phyloP scores from a whole-genome alignment of 2,113 vertebrate species.

The Zeus faber region DNA sequence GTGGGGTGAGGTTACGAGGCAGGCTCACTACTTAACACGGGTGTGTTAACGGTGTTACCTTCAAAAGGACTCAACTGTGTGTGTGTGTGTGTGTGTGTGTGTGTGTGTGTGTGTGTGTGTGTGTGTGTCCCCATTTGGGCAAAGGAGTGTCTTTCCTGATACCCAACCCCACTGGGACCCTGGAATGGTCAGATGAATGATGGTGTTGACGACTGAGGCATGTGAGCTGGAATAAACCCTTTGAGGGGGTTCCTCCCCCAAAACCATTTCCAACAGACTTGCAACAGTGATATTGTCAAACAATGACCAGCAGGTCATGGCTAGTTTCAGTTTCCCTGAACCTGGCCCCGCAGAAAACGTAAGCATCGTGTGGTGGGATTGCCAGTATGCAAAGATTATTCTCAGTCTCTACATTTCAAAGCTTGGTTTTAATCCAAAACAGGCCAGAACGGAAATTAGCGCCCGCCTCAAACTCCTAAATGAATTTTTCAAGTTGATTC shows the following conservation, averaged over 20 bases:
- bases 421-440: background rate
- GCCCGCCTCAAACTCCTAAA: background rate
- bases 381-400: background rate
- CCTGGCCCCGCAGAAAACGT: background rate
- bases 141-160: constrained; percentile 19
- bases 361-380: background rate
- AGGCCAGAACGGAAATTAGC: constrained; percentile 1
- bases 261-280: background rate
- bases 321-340: background rate
- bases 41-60: too few species aligned
- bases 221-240: constrained; percentile 12
- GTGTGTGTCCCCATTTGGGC: background rate
- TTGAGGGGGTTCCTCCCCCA: constrained; percentile 9
- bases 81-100: too few species aligned
- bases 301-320: background rate
- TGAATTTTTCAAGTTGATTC: constrained; percentile 8
- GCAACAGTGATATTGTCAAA: constrained; percentile 10
- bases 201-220: constrained; percentile 20
- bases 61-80: constrained; percentile 28
- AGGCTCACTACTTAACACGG: too few species aligned
- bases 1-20: constrained; percentile 7
- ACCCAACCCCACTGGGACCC: constrained; percentile 3
- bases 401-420: background rate
- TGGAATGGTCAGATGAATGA: constrained; percentile 17
- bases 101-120: background rate